These are phyloP conservation scores for Collichthys lucidus DNA, from an alignment of 2,113 vertebrate species.

Conservation along the genomic window DNA sequence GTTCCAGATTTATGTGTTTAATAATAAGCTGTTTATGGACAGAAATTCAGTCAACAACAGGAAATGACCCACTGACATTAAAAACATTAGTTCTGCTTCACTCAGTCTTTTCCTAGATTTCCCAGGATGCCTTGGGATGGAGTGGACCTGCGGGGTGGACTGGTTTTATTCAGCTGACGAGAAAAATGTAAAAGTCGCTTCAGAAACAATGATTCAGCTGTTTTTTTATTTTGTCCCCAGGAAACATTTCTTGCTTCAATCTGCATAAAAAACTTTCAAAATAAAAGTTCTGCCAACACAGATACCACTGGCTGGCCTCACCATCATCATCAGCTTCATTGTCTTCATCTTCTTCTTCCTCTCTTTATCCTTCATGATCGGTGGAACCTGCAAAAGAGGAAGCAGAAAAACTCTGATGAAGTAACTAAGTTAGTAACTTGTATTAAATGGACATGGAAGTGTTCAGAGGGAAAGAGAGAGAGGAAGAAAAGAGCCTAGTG, in stretches of 20 bases:
- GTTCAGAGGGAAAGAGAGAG: no score
- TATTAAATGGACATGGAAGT: no score
- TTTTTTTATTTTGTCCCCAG: conserved; percentile 27
- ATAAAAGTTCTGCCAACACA: not conserved
- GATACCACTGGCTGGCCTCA: not conserved
- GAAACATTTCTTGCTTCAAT: conserved; percentile 33
- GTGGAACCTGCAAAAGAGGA: no score
- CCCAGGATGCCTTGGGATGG: conserved; percentile 46
- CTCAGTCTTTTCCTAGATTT: conserved; percentile 36
- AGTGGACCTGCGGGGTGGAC: not conserved
- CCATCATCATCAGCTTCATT: not conserved
- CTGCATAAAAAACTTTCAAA: conserved; percentile 29
- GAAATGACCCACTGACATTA: no score
- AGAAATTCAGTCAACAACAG: no score
- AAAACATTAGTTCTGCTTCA: conserved; percentile 1
- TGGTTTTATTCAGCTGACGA: not conserved
- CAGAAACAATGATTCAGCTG: conserved; percentile 39
- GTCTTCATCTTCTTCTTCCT: not conserved
- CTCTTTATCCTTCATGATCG: not conserved
- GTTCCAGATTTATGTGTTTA: no score
- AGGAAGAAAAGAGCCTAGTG: no score
- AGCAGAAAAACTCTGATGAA: no score
- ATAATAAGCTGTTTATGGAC: no score
- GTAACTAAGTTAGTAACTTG: no score
- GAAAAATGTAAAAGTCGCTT: not conserved